Conservation (phyloP, 2,888 invertebrate genomes). For the Lycophotia porphyrea region DNA sequence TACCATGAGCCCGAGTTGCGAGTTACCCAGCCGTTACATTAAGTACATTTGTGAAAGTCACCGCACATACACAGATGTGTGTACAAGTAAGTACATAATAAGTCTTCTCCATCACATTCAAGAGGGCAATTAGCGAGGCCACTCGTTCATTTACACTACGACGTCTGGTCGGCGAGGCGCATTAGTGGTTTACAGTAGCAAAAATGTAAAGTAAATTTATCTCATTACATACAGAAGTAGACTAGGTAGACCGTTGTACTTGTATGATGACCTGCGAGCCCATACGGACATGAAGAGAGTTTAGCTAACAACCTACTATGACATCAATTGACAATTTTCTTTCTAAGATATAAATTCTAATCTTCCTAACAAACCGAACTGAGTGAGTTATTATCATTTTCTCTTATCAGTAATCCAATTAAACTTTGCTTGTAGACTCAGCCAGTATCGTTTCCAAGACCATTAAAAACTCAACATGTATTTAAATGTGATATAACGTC, state of each 20-base stretch:
- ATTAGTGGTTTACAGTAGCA: constrained; percentile 38
- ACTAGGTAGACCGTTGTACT: background rate
- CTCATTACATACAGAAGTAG: background rate
- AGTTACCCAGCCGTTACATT: constrained; percentile 56
- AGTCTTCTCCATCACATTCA: constrained; percentile 58
- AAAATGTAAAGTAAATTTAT: constrained; percentile 11
- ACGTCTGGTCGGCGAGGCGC: constrained; percentile 27
- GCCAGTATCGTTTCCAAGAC: background rate
- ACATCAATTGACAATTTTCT: background rate
- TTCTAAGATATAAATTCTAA: background rate
- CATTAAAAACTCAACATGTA: constrained; percentile 38
- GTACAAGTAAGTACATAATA: constrained; percentile 49
- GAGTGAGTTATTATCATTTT: constrained; percentile 1
- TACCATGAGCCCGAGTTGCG: constrained; percentile 51
- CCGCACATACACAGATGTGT: constrained; percentile 43
- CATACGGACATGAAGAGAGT: background rate
- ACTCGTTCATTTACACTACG: constrained; percentile 42
- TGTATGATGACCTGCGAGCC: background rate
- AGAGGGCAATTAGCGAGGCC: constrained; percentile 59
- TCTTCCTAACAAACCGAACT: background rate
- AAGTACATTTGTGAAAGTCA: constrained; percentile 60
- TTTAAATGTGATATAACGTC: constrained; percentile 37
- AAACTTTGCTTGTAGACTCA: background rate
- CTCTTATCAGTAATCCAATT: background rate
- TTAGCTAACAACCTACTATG: background rate